Evolutionary conservation across 2,888 invertebrate species (phyloP).

Genomic region (Anagyrus pseudococci): DNA sequence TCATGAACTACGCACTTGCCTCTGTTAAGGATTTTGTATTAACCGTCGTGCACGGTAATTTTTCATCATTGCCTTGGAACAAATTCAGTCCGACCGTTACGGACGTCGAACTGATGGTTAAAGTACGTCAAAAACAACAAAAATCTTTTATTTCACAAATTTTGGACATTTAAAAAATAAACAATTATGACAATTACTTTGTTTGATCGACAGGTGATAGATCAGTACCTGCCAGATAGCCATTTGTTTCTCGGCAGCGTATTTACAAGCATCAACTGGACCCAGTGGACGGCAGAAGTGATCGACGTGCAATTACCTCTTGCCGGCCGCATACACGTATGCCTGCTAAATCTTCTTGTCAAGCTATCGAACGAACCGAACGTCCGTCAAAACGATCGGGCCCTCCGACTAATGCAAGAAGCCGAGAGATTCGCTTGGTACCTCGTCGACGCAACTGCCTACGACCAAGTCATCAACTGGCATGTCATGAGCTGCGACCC

Average conservation of each 20-base stretch:
- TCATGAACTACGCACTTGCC: conserved; percentile 70
- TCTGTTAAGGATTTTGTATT: conserved; percentile 73
- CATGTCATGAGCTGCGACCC: conserved; percentile 77
- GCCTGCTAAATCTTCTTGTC: conserved; percentile 73
- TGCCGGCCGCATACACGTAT: conserved; percentile 66
- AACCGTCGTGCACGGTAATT: conserved; percentile 70
- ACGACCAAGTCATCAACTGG: conserved; percentile 76
- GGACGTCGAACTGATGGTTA: conserved; percentile 75
- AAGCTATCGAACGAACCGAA: conserved; percentile 77
- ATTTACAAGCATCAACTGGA: conserved; percentile 74
- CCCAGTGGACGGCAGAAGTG: conserved; percentile 65
- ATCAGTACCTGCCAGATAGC: conserved; percentile 73
- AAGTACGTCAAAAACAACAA: conserved; percentile 49
- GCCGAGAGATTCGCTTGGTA: conserved; percentile 73
- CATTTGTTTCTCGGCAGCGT: conserved; percentile 76
- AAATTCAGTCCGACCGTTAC: conserved; percentile 71
- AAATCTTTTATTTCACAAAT: not conserved
- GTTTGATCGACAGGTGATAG: conserved; percentile 59
- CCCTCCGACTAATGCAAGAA: conserved; percentile 65
- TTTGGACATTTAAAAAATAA: not conserved
- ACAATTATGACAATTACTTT: not conserved
- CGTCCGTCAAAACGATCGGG: conserved; percentile 66
- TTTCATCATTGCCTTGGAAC: conserved; percentile 75
- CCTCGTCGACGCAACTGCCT: conserved; percentile 67
- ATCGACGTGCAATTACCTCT: conserved; percentile 60